Conservation (phyloP, 2,797 vertebrate genomes). For the Carapus acus region DNA sequence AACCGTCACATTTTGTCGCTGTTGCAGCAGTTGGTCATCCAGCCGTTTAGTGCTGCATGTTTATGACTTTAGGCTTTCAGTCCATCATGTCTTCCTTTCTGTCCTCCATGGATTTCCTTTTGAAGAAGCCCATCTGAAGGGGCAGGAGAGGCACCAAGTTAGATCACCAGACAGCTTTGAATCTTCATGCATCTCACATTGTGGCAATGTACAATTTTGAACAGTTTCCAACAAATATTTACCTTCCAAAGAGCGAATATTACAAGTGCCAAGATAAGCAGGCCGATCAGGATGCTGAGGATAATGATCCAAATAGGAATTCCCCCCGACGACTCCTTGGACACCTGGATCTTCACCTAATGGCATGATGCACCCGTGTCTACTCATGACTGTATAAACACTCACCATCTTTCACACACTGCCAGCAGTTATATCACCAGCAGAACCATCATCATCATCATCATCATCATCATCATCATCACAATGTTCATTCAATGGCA, state of each 20-base stretch:
- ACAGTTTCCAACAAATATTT: slow-evolving; percentile 28
- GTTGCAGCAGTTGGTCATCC: slow-evolving; percentile 25
- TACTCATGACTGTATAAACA: background rate
- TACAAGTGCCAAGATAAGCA: slow-evolving; percentile 88
- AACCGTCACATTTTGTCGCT: slow-evolving; percentile 29
- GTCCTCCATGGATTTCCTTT: slow-evolving; percentile 88
- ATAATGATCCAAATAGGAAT: slow-evolving; percentile 94
- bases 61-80: slow-evolving; percentile 53
- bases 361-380: background rate
- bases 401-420: background rate
- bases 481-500: background rate
- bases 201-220: background rate
- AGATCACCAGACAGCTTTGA: slow-evolving; percentile 4
- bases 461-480: no score
- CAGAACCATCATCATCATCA: background rate
- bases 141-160: slow-evolving; percentile 36
- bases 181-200: background rate
- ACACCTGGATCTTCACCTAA: slow-evolving; percentile 85
- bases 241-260: slow-evolving; percentile 96
- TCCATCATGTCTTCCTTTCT: slow-evolving; percentile 77
- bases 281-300: slow-evolving; percentile 86
- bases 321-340: slow-evolving; percentile 79
- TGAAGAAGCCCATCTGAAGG: slow-evolving; percentile 92
- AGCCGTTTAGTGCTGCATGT: slow-evolving; percentile 67
- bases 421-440: background rate